Evolutionary conservation across 2,113 vertebrate species (phyloP).

Genomic region (Syngnathus floridae): DNA sequence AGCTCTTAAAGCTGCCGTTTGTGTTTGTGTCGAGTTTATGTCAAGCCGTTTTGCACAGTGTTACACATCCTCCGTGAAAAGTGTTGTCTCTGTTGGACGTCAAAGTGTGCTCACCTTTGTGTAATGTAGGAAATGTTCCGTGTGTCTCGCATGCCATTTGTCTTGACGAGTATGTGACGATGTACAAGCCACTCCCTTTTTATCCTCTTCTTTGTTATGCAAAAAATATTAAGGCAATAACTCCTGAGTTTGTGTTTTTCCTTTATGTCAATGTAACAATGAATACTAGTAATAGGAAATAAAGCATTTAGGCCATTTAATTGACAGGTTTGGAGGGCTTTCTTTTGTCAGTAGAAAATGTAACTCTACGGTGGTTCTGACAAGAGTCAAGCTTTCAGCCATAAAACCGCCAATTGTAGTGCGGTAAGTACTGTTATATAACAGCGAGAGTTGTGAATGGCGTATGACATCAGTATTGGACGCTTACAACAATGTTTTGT

Average conservation of each 20-base stretch:
- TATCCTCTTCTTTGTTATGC: conserved; percentile 52
- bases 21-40: conserved; percentile 55
- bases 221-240: conserved; percentile 71
- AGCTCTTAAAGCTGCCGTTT: conserved; percentile 53
- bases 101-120: conserved; percentile 26
- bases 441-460: conserved; percentile 13
- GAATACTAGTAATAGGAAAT: conserved; percentile 29
- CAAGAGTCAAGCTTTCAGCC: conserved; percentile 56
- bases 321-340: conserved; percentile 49
- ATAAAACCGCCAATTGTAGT: conserved; percentile 54
- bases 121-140: conserved; percentile 45
- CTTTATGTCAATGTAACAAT: conserved; percentile 48
- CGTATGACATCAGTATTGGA: conserved; percentile 9
- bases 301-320: conserved; percentile 52
- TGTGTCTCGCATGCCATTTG: conserved; percentile 67
- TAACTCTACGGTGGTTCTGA: conserved; percentile 32
- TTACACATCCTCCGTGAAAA: conserved; percentile 44
- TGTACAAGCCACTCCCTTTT: conserved; percentile 33
- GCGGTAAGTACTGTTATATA: conserved; percentile 28
- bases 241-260: conserved; percentile 62
- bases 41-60: conserved; percentile 57
- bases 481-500: conserved; percentile 6
- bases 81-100: conserved; percentile 28
- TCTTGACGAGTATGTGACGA: conserved; percentile 56
- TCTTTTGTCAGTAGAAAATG: conserved; percentile 28